Base-by-base conservation (phyloP, 2,888 invertebrate species). In the Antheraea yamamai region DNA sequence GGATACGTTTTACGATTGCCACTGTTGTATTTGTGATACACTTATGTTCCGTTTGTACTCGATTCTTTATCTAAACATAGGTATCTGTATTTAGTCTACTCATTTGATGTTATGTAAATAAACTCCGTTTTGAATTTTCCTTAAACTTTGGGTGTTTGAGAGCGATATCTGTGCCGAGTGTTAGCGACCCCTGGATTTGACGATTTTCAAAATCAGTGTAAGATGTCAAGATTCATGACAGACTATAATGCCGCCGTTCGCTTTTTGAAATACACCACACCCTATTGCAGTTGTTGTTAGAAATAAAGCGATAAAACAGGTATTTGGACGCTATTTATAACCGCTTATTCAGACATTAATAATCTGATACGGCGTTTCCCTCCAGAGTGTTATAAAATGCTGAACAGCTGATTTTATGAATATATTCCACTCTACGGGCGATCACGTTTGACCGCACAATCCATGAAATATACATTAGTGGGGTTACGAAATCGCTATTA, bases 1-100 rank as follows among this genome's bases (percentile, higher is more conserved):
- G 83, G 85, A 83, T 83, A 83, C 77, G 82, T 83, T 84, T 86
- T 81, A 83, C 81, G 81, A 83, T 78, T 79, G 76, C 73, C 75
- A 72, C 47, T 71, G 55, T 39, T 75, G 55, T 71, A 72, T 75
- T n/a, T 72, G 26, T 30, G 23, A 72, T 83, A 82, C 85, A 87
- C 86, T 86, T 85, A 78, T 85, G 85, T 85, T 84, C 84, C 83
- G 82, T 80, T 78, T 81, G 78, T 83, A 81, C 83, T 84, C 84
- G 84, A 85, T 86, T 89, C 86, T 87, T 88, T 89, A 87, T 89
- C 82, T 85, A 84, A 85, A 86, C 85, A 86, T 66, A 66, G 16
- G 30, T 71, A 77, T 80, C 78, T 83, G 78, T 85, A 82, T 86
- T 85, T 84, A 84, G 81, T 82, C 81, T 83, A 76, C 75, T 66